phyloP scores from a whole-genome alignment of 1,140 invertebrate genomes.

The Leptopilina boulardi region DNA sequence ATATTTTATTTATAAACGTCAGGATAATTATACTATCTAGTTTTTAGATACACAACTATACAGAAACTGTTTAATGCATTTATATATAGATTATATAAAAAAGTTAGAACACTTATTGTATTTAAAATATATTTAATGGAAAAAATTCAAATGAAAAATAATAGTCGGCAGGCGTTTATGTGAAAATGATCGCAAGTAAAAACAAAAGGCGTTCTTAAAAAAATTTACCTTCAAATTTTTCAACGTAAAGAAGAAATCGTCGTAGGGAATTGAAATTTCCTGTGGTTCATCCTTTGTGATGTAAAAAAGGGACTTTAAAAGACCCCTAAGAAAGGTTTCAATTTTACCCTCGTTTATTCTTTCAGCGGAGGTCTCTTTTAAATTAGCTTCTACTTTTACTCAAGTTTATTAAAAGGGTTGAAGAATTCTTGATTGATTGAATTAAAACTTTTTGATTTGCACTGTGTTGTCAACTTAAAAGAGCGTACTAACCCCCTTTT shows the following conservation, averaged over 20 bases:
- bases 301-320: conserved; percentile 63
- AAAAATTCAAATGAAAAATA: conserved; percentile 33
- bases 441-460: conserved; percentile 67
- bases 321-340: conserved; percentile 56
- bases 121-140: no score
- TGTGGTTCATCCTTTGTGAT: conserved; percentile 71
- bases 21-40: no score
- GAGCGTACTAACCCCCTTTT: not conserved
- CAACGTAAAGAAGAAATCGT: no score
- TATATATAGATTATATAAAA: no score
- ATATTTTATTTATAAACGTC: no score
- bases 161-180: conserved; percentile 55
- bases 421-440: conserved; percentile 74
- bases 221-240: no score
- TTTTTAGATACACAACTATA: no score
- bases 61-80: no score
- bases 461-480: conserved; percentile 46
- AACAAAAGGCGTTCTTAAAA: conserved; percentile 50
- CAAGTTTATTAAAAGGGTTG: conserved; percentile 73
- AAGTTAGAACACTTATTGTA: no score
- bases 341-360: conserved; percentile 39
- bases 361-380: conserved; percentile 67
- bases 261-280: conserved; percentile 68
- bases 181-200: conserved; percentile 53
- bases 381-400: conserved; percentile 56